Evolutionary conservation across 2,113 vertebrate genomes (phyloP).

Genomic region (Rhineura floridana): DNA sequence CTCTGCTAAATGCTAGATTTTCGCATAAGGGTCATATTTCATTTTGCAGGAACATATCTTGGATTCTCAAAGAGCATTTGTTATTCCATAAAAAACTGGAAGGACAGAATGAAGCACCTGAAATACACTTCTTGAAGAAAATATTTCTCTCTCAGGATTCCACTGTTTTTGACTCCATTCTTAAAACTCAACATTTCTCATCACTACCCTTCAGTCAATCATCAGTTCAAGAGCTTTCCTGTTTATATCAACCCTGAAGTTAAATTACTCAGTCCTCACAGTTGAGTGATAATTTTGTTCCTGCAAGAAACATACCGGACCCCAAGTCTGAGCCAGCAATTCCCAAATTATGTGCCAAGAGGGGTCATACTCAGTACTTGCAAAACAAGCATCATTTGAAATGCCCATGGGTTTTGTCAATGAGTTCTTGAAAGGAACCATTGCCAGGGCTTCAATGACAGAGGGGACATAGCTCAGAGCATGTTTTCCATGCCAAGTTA

Average conservation of each 20-base stretch:
- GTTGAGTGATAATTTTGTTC: not conserved
- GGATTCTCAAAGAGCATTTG: slow-evolving; percentile 23
- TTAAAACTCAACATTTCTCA: slow-evolving; percentile 2
- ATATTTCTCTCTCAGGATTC: slow-evolving; percentile 4
- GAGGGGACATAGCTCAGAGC: not conserved
- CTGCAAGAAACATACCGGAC: not conserved
- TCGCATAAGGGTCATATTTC: slow-evolving; percentile 9
- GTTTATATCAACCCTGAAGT: slow-evolving; percentile 1
- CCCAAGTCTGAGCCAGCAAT: not conserved
- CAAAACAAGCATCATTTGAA: not conserved
- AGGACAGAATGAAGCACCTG: not conserved
- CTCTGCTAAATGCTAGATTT: not conserved
- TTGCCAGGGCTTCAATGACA: not conserved
- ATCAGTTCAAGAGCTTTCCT: not conserved
- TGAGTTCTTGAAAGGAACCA: not conserved
- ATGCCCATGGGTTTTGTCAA: not conserved
- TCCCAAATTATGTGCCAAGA: not conserved
- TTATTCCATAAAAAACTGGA: slow-evolving; percentile 21
- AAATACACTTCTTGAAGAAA: slow-evolving; percentile 14
- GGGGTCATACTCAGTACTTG: not conserved
- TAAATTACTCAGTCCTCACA: not conserved
- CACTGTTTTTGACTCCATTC: not conserved
- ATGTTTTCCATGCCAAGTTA: not conserved
- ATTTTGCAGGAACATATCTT: slow-evolving; percentile 3
- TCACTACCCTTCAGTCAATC: slow-evolving; percentile 2